Conservation (phyloP, 2,113 vertebrate genomes). For the Scophthalmus maximus region DNA sequence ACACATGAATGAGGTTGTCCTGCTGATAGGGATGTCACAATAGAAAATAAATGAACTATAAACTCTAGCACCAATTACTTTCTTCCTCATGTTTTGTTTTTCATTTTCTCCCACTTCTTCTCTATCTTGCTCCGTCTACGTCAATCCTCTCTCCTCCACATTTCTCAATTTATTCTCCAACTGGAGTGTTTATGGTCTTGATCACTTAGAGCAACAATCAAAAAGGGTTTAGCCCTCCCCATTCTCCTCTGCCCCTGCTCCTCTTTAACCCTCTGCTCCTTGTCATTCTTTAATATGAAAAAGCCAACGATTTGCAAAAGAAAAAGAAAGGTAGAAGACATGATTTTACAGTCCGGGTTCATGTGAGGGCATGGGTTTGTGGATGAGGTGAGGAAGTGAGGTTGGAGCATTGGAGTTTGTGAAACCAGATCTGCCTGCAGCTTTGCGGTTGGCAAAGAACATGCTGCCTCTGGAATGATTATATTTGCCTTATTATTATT, state of each 20-base stretch:
- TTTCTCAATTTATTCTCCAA: slow-evolving; percentile 40
- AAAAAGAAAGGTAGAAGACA: neutral
- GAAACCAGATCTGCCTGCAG: slow-evolving; percentile 39
- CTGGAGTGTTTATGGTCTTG: slow-evolving; percentile 57
- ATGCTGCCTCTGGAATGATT: neutral
- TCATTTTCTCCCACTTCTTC: neutral
- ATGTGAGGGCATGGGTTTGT: neutral
- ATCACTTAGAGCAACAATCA: slow-evolving; percentile 69
- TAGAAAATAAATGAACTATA: too few relatives aligned
- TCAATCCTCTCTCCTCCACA: neutral
- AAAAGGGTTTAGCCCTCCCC: slow-evolving; percentile 17
- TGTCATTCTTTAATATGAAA: neutral
- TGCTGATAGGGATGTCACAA: too few relatives aligned
- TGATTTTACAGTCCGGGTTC: slow-evolving; percentile 24
- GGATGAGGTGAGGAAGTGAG: neutral
- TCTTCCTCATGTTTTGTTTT: neutral
- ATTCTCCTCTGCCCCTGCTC: neutral
- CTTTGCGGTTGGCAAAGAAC: slow-evolving; percentile 34
- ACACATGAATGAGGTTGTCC: too few relatives aligned
- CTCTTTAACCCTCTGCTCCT: neutral
- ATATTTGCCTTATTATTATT: slow-evolving; percentile 20
- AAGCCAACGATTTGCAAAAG: neutral
- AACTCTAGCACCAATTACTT: too few relatives aligned
- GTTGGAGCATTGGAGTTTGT: neutral
- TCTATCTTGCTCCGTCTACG: neutral